Percentiles rank a stretch among this genome's conserved stretches.
These are phyloP conservation scores for Eristalis pertinax DNA, from an alignment of 2,888 invertebrate genomes.

Conservation along the genomic window DNA sequence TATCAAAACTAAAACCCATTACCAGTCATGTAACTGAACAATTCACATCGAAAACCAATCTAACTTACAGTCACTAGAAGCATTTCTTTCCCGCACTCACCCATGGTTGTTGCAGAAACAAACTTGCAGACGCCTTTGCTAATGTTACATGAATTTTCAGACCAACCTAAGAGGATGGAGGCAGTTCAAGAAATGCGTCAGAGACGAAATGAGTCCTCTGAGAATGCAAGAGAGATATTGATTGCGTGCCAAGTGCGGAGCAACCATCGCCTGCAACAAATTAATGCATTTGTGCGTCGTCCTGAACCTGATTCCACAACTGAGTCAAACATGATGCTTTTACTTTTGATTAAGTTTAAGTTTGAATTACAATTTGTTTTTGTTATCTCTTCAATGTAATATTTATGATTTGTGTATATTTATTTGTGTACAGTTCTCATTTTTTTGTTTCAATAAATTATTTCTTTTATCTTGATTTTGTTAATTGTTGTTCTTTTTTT, in stretches of 20 bases:
- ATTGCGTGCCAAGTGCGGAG: too few relatives aligned
- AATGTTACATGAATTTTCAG: not conserved
- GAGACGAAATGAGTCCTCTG: slow-evolving; percentile 40
- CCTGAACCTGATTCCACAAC: not conserved
- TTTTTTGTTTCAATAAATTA: slow-evolving; percentile 8
- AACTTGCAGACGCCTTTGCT: not conserved
- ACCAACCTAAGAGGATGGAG: slow-evolving; percentile 28
- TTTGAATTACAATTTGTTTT: not conserved
- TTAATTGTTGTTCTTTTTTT: not conserved
- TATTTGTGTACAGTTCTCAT: slow-evolving; percentile 1
- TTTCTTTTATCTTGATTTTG: not conserved
- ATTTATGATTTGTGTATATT: not conserved
- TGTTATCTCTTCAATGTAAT: not conserved
- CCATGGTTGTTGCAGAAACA: not conserved
- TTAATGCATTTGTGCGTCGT: not conserved
- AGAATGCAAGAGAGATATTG: not conserved
- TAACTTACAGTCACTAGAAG: not conserved
- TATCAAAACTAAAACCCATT: not conserved
- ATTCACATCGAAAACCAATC: not conserved
- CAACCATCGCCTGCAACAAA: not conserved
- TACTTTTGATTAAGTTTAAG: not conserved
- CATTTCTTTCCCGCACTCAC: not conserved
- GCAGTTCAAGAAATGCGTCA: slow-evolving; percentile 48
- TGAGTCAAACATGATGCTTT: not conserved
- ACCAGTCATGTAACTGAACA: not conserved